phyloP scores from a whole-genome alignment of 2,797 vertebrate species.

The Falco concolor region DNA sequence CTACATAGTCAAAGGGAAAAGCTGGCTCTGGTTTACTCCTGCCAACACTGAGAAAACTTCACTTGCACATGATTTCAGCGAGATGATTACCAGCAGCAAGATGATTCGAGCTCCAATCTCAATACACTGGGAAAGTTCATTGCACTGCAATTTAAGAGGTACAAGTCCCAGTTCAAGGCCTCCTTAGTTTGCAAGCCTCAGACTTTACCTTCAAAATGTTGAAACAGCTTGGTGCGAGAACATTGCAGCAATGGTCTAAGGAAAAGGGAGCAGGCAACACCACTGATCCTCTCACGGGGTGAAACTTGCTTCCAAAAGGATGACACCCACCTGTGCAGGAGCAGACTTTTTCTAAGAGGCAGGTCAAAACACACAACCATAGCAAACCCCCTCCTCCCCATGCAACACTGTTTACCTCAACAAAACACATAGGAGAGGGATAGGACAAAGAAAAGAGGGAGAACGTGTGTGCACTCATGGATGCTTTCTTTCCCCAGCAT shows the following conservation, averaged over 20 bases:
- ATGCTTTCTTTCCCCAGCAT: not conserved
- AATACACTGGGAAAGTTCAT: not conserved
- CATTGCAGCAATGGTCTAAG: not conserved
- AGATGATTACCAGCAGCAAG: not conserved
- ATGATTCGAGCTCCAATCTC: not conserved
- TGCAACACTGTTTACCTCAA: not conserved
- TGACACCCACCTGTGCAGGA: fast-evolving
- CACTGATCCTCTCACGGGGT: not conserved
- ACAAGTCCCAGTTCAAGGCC: not conserved
- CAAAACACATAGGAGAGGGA: not conserved
- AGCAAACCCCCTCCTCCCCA: not conserved
- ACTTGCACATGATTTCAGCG: not conserved
- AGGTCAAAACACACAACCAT: fast-evolving
- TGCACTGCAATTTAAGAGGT: not conserved
- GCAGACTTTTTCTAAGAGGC: not conserved
- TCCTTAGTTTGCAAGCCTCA: not conserved
- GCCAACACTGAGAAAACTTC: not conserved
- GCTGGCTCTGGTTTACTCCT: not conserved
- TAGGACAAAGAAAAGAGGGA: not conserved
- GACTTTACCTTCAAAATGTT: not conserved
- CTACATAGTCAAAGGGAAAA: not conserved
- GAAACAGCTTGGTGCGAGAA: not conserved
- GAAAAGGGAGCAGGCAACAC: not conserved
- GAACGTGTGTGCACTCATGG: fast-evolving
- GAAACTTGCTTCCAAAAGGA: not conserved